Evolutionary conservation across 35 echinoderm and acorn worm genomes (phyloP), one percentile per base, ranked within the genome.

Genomic region (Apostichopus japonicus): DNA sequence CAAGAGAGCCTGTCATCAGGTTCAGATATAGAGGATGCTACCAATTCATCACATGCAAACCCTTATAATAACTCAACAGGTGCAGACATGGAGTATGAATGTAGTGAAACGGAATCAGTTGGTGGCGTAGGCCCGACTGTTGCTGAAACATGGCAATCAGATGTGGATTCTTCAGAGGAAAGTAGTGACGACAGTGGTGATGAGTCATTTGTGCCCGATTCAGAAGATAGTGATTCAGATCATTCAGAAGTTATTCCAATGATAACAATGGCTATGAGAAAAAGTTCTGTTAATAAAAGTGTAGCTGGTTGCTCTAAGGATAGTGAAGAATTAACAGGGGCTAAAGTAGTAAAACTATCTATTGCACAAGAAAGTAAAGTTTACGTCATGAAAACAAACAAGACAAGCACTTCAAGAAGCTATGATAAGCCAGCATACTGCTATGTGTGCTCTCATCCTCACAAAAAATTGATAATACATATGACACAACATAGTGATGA

Each of bases 361-460:
- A 80, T 21, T 58, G 9, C 55, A 80, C 11, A 73, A 15, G 72
- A 92, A 19, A 77, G 87, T 59, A 92, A 55, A 52, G 90, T 92
- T 11, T 80, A 55, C 80, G 76, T 92, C 23, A 92, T 92, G 90
- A 79, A 16, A 54, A 92, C 90, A 4, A 79, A 80, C 58, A 92
- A 92, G 56, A 79, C 73, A 24, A 10, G 2, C 61, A 21, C 10
- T 54, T 24, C 54, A 54, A 33, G 90, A 79, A 17, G 53, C 13
- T 92, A 92, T 92, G 90, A 92, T 10, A 92, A 92, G 58, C 90
- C 90, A 79, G 77, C 90, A 21, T 92, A 92, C 53, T 92, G 90
- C 61, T 80, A 80, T 70, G 90, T 92, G 21, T 92, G 90, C 8
- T 63, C 75, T n/a, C 27, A 11, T 6, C 90, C 77, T 19, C 76